phyloP scores from a whole-genome alignment of 2,797 vertebrate species.

The Mustela erminea region DNA sequence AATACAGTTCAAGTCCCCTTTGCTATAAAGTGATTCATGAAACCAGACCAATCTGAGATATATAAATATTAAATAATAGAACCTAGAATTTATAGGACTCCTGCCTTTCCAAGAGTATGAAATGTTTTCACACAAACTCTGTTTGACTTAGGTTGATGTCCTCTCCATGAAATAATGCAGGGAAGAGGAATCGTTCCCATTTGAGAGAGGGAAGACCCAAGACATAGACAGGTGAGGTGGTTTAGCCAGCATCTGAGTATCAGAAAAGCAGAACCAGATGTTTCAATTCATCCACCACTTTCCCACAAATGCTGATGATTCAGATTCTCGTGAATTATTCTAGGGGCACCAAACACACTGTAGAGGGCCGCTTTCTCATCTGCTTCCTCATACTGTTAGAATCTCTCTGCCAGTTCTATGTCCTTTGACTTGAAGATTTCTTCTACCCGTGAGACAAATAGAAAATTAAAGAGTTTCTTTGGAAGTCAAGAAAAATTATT shows the following conservation, averaged over 20 bases:
- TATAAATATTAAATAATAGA: slow-evolving; percentile 72
- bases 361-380: background rate
- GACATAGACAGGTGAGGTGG: background rate
- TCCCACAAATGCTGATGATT: background rate
- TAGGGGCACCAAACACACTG: background rate
- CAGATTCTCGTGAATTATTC: background rate
- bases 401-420: background rate
- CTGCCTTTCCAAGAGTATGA: background rate
- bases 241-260: background rate
- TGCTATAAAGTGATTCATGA: slow-evolving; percentile 75
- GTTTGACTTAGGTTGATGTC: slow-evolving; percentile 61
- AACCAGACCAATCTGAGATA: slow-evolving; percentile 62
- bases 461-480: slow-evolving; percentile 41
- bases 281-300: background rate
- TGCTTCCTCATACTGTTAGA: background rate
- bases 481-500: slow-evolving; percentile 59
- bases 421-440: slow-evolving; percentile 34
- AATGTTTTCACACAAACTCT: slow-evolving; percentile 48
- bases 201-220: slow-evolving; percentile 55
- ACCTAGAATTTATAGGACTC: slow-evolving; percentile 60
- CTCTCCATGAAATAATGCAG: background rate
- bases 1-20: slow-evolving; percentile 67
- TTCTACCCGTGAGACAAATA: background rate
- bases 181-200: slow-evolving; percentile 31
- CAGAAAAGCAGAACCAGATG: background rate